Evolutionary conservation across 2,113 vertebrate genomes (phyloP).

Genomic region (Casuarius casuarius): DNA sequence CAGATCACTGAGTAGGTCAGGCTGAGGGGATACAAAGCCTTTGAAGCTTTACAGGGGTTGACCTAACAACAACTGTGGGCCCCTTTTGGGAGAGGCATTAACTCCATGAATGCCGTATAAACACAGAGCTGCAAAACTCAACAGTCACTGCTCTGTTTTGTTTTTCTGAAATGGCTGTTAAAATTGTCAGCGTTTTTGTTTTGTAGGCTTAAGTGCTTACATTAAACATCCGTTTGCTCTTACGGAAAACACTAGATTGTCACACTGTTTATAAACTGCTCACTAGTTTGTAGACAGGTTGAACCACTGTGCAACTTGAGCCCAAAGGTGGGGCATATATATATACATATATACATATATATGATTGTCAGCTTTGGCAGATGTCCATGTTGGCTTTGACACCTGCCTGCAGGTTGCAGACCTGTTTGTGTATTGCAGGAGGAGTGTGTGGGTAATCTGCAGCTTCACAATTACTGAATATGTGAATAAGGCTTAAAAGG

Average conservation of each 20-base stretch:
- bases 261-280: constrained; percentile 28
- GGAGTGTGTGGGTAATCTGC: constrained; percentile 55
- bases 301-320: constrained; percentile 29
- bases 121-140: constrained; percentile 21
- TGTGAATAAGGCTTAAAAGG: constrained; percentile 52
- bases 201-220: background rate
- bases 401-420: background rate
- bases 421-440: constrained; percentile 30
- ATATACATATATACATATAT: background rate
- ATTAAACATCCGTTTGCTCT: background rate
- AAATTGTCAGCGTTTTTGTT: background rate
- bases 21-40: constrained; percentile 79
- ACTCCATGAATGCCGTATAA: constrained; percentile 73
- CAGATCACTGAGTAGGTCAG: constrained; percentile 80
- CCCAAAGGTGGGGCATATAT: constrained; percentile 13
- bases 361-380: constrained; percentile 35
- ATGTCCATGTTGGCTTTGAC: background rate
- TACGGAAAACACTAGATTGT: background rate
- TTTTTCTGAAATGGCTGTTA: background rate
- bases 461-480: constrained; percentile 58
- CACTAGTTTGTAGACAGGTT: constrained; percentile 6
- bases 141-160: background rate
- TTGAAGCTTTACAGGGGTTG: constrained; percentile 92
- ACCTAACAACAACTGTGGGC: constrained; percentile 86
- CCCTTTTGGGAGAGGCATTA: constrained; percentile 78